Evolutionary conservation across 1,140 invertebrate species (phyloP), one percentile per base, ranked within the genome.

Genomic region (Pseudomyrmex cubaensis): DNA sequence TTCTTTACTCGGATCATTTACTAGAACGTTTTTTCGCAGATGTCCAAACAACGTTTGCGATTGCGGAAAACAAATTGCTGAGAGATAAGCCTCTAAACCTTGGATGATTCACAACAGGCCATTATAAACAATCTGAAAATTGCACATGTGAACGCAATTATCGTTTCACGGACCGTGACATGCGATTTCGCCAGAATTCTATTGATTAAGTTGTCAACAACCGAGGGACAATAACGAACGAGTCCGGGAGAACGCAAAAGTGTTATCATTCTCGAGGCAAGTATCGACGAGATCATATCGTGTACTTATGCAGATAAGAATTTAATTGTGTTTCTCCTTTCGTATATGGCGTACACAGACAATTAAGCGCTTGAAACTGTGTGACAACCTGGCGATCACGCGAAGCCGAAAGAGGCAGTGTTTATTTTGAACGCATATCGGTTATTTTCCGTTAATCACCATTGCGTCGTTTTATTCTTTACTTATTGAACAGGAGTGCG

Each of bases 61-160:
- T 46, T 15, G 7, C 22, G 8, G 20, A 35, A 70, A 59, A 8
- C 20, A 48, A 12, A 57, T 57, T 69, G 35, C 13, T 69, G 57
- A 69, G 66, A 80, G 66, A 80, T 78, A 57, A 70, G 20, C 9
- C 44, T 70, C 35, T 50, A 50, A 80, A 59, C n/a, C 54, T 2
- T 22, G 12, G 15, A 80, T 72, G 76, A 80, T 59, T 80, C 76
- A 80, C 66, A 4, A 17, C 35, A 35, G 4, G 1, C 66, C 35
- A 59, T 61, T 44, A 7, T 35, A 70, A 59, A 48, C 76, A 50
- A 57, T 17, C 52, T 20, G 35, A 78, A 80, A 54, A 70, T 72
- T 72, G 52, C 12, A 20, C 54, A 20, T 13, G 12, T 2, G 59
- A 78, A 64, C 12, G 44, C 20, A 4, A 20, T 63, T 76, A 76